Evolutionary conservation across 1,140 invertebrate species (phyloP).

Genomic region (Apolygus lucorum): DNA sequence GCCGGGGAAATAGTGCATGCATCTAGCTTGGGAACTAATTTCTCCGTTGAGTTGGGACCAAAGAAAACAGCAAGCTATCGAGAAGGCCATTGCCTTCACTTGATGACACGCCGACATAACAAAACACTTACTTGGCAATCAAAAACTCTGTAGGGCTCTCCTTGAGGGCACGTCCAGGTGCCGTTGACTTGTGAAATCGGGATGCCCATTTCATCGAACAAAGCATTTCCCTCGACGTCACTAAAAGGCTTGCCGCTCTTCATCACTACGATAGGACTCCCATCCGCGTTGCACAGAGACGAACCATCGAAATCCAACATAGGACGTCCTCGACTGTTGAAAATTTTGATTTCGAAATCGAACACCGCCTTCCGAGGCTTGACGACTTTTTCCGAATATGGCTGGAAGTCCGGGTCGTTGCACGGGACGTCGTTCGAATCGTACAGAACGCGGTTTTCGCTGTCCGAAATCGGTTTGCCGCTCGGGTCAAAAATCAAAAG

Average conservation of each 20-base stretch:
- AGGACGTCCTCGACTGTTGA: not conserved
- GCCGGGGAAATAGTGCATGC: too few species aligned
- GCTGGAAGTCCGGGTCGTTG: not conserved
- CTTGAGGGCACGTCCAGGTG: not conserved
- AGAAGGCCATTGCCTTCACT: too few species aligned
- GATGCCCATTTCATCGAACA: not conserved
- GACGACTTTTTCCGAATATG: not conserved
- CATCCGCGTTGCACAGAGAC: not conserved
- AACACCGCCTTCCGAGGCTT: not conserved
- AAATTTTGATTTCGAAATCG: not conserved
- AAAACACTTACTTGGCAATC: not conserved
- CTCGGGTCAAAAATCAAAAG: not conserved
- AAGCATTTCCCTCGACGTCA: not conserved
- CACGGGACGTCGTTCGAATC: not conserved
- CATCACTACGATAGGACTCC: not conserved
- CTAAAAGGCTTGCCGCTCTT: not conserved
- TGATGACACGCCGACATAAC: too few species aligned
- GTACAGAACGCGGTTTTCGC: not conserved
- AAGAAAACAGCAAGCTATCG: too few species aligned
- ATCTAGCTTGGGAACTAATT: too few species aligned
- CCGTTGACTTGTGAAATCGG: not conserved
- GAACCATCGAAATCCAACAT: not conserved
- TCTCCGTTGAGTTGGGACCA: too few species aligned
- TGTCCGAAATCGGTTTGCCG: not conserved
- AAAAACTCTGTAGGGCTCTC: not conserved